phyloP scores from a whole-genome alignment of 1,140 invertebrate genomes.

The Euglossa dilemma region DNA sequence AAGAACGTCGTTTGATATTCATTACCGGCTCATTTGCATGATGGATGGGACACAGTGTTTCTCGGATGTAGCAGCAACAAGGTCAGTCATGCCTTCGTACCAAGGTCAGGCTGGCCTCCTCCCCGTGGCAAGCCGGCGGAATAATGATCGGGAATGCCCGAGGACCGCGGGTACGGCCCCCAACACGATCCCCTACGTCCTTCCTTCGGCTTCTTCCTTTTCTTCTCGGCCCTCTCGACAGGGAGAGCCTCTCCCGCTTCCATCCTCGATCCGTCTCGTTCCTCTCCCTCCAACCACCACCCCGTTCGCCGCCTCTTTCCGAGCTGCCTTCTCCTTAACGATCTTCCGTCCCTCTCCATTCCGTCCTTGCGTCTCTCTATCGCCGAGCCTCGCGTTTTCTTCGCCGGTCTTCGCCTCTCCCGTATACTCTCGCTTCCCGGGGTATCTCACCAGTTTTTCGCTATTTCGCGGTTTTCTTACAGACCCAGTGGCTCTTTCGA shows the following conservation, averaged over 20 bases:
- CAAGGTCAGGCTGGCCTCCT: conserved; percentile 73
- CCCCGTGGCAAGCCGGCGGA: conserved; percentile 68
- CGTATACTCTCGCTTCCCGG: background rate
- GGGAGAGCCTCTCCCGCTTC: conserved; percentile 22
- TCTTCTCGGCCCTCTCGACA: conserved; percentile 37
- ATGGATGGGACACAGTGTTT: conserved; percentile 58
- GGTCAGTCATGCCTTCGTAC: conserved; percentile 69
- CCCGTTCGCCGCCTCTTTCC: conserved; percentile 30
- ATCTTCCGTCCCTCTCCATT: conserved; percentile 26
- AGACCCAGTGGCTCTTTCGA: no score
- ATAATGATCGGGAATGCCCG: conserved; percentile 79
- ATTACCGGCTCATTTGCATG: conserved; percentile 49
- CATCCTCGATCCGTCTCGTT: conserved; percentile 41
- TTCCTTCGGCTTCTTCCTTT: conserved; percentile 67
- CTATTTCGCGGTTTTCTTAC: no score
- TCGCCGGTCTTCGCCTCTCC: no score
- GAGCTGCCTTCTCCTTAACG: conserved; percentile 18
- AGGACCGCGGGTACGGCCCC: conserved; percentile 71
- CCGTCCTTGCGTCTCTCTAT: background rate
- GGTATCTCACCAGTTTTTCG: background rate
- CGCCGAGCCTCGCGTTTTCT: background rate
- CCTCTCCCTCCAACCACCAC: conserved; percentile 29
- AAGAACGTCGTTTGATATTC: conserved; percentile 50
- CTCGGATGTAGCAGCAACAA: conserved; percentile 61
- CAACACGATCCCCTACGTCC: conserved; percentile 69